Evolutionary conservation across 2,888 invertebrate species (phyloP), one percentile per base, ranked within the genome.

Genomic region (Stenodema calcarata): DNA sequence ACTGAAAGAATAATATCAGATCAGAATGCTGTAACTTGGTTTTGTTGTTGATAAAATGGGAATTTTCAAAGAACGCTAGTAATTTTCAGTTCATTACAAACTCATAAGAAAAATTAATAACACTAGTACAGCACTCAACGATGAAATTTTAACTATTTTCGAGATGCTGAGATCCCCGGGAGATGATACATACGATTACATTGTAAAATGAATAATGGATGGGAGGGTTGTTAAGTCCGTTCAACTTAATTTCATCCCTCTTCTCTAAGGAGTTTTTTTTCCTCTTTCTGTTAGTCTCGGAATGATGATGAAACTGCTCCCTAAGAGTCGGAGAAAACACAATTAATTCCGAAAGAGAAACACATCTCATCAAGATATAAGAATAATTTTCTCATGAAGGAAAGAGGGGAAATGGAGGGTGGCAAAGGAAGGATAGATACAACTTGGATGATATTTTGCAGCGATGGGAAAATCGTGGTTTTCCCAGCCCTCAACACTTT

Each of bases 281-380:
- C n/a, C 47, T 35, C 82, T 16, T 18, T 18, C 82, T 41, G 54
- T 54, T 82, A 41, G 69, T 42, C 9, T 69, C 82, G 69, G 70
- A 41, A 69, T 69, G 82, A 82, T 69, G 82, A 82, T 69, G 82
- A 69, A 82, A 82, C 23, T 54, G 82, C 35, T 82, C 69, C 82
- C 82, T 69, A 12, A 62, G 69, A 62, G 82, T 18, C 69, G 30
- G 18, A 41, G 69, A 69, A 69, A 35, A 82, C 69, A 41, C 82
- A 82, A 82, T 82, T 82, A 82, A 82, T 82, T 69, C 82, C 23
- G 82, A 82, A 47, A 35, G 30, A 82, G 42, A 69, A 82, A 82
- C 82, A 82, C 82, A 82, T 82, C 82, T 82, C 82, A 82, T 82
- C 82, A 82, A 82, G 82, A 35, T 69, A 82, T 82, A 82, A 82